Base-by-base conservation (phyloP, 1,140 invertebrate genomes). In the Caenorhabditis inopinata region DNA sequence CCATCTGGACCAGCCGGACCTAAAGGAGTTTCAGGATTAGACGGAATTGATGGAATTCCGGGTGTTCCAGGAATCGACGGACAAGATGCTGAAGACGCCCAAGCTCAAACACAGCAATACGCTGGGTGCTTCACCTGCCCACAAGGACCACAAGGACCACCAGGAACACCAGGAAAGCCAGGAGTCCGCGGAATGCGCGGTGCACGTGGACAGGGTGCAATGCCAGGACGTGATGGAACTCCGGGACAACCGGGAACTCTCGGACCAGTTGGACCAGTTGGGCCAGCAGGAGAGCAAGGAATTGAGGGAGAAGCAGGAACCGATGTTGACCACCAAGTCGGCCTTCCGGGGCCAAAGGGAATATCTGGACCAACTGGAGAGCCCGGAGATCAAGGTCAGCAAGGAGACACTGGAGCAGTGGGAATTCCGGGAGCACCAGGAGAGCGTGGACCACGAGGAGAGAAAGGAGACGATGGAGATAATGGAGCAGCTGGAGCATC, bases 71-170 rank as follows among this genome's bases (percentile, higher is more conserved):
- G 83, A 62, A 45, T 74, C 27, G 62, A 79, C 74, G 83, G 81
- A 75, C 68, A 38, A n/a, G 62, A 83, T 76, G 77, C 82, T 45
- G 79, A 83, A 7, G 79, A 81, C 38, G 76, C 80, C 18, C 35
- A 82, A 35, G 76, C 77, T 46, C 76, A 83, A 38, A 68, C 58
- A 23, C 81, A 76, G 25, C 75, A 76, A 46, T 81, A 74, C 27
- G 76, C 42, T 32, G 82, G 78, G 49, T 83, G 83, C 81, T 83
- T 83, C 78, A 76, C 51, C 21, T 83, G 83, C 74, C 83, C 83
- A 38, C 53, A 68, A 25, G 83, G 83, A 58, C 82, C 81, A 47
- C 42, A 49, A 35, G 82, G 83, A 74, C 76, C 82, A 47, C 82
- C 76, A 53, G 51, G 80, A 81, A 14, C 58, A 23, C 25, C n/a